Base-by-base conservation (phyloP, 2,888 invertebrate species). In the Xylocampa areola region DNA sequence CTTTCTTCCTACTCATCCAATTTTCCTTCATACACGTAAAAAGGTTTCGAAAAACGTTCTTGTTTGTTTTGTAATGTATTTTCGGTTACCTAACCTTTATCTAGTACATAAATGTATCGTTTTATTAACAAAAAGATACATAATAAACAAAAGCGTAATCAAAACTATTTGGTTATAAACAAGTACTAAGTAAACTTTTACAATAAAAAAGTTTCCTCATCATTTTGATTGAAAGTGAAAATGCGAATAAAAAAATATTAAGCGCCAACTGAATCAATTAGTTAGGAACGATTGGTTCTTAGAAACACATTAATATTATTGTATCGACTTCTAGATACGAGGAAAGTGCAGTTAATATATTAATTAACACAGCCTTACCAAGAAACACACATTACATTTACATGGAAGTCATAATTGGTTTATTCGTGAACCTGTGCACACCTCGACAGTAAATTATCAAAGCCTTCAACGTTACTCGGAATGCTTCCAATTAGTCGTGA, bases 401-500 rank as follows among this genome's bases (percentile, higher is more conserved):
- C 37, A 52, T 68, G 27, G 33, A 43, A 50, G 32, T 53, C 4
- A 17, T 68, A 68, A 66, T 68, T 67, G 48, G 58, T 43, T 13
- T 49, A 48, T 48, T 52, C 25, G 30, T 17, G 21, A 29, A 47
- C 23, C 36, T 32, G 25, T 32, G 27, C 51, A 50, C 52, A 50
- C 68, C 67, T n/a, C n/a, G n/a, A n/a, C n/a, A n/a, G n/a, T n/a
- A n/a, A n/a, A n/a, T n/a, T n/a, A n/a, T n/a, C n/a, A n/a, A n/a
- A n/a, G n/a, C n/a, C n/a, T 58, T 47, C n/a, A 11, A 7, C 40
- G 49, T 32, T 35, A 43, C 41, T 47, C 27, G 39, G 64, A 53
- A 64, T 50, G 11, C 11, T 58, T 58, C 52, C 68, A 67, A 67
- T 67, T 68, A 67, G 59, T 25, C 36, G 41, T 32, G 33, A 44